Base-by-base conservation (phyloP, 2,888 invertebrate species). In the Cephus rjabovi region DNA sequence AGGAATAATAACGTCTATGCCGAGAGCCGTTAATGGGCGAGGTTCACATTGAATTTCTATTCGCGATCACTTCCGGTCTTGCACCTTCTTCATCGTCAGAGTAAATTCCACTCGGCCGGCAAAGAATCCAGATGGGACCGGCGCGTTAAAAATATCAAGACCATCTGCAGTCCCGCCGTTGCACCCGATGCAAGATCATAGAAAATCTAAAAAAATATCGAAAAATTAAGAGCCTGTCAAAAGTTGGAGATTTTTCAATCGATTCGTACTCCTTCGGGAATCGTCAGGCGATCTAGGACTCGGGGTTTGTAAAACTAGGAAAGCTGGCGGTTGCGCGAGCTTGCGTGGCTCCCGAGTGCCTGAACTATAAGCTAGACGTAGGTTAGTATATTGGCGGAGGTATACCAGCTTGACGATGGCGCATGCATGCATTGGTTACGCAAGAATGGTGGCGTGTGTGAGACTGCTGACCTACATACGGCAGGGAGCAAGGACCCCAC, bases 401-500 rank as follows among this genome's bases (percentile, higher is more conserved):
- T 40, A 74, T 40, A 35, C 34, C 11, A 35, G 71, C 71, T 11
- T 71, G 30, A 82, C 82, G 83, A 83, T 84, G 83, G 86, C 84
- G 86, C 86, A 86, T 87, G 87, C 88, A 90, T 91, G 90, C 90
- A 90, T 89, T 88, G 87, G 89, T 91, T 91, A 90, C 91, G 91
- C 91, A 91, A 91, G 90, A 90, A 90, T 86, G 86, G 86, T 85
- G 85, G 87, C 91, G 90, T 90, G 91, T 91, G 91, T 90, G 90
- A 91, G 91, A 91, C 91, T 91, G 91, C 90, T 91, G 91, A 91
- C 91, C 91, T 87, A 91, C 90, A 91, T 91, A 91, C 90, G 89
- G 86, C 83, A 85, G 91, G 87, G 91, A 89, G 91, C 91, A 91
- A 91, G 90, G 91, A 91, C 91, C 91, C 89, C 90, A 85, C 83